Percentiles rank a stretch among this genome's conserved stretches.
These are phyloP conservation scores for Alectoris magna DNA, from an alignment of 2,797 vertebrate genomes.

Conservation along the genomic window DNA sequence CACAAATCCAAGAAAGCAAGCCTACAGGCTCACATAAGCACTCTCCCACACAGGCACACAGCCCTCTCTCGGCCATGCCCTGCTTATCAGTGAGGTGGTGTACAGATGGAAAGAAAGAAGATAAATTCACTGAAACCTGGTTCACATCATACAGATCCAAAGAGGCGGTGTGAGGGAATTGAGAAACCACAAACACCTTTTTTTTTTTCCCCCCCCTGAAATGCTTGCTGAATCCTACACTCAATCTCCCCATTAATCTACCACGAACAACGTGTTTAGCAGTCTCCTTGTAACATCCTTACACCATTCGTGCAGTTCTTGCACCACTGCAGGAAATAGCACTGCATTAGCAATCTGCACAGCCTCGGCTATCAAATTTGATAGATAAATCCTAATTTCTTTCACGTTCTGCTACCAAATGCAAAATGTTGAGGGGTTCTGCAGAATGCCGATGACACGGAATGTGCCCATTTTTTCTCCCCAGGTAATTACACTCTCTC, in stretches of 20 bases:
- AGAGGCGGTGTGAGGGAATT: neutral
- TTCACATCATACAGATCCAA: neutral
- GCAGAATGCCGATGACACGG: rapidly evolving
- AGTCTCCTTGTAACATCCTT: neutral
- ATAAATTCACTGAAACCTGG: neutral
- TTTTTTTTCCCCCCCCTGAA: neutral
- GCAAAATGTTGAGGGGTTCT: neutral
- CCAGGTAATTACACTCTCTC: neutral
- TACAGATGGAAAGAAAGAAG: neutral
- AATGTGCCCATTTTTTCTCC: neutral
- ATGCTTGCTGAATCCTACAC: neutral
- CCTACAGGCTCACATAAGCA: rapidly evolving
- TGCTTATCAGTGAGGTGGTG: rapidly evolving
- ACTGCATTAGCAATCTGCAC: rapidly evolving
- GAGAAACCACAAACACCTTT: slow-evolving; percentile 58
- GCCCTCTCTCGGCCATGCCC: neutral
- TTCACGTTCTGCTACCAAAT: neutral
- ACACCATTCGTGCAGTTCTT: neutral
- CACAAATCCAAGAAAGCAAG: neutral
- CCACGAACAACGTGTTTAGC: neutral
- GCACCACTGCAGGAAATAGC: neutral
- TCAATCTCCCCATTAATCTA: neutral
- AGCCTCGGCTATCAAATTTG: neutral
- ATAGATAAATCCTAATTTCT: neutral
- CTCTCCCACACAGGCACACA: neutral